Conservation (phyloP, 2,797 vertebrate species). For the Gadopsis bispinosus region DNA sequence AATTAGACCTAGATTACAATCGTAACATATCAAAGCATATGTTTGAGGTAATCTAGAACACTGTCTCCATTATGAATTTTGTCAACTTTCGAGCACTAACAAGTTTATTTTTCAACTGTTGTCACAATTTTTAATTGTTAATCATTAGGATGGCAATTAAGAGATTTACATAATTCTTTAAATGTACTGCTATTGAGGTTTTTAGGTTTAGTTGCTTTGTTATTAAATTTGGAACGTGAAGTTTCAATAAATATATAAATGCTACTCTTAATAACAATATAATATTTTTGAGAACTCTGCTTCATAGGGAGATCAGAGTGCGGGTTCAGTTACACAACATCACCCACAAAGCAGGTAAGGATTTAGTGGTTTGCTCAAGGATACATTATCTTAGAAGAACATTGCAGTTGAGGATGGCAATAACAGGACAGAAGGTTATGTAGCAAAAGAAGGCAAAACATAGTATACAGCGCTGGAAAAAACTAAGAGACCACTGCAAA, state of each 20-base stretch:
- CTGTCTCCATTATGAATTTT: too few species aligned
- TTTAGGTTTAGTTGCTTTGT: neutral
- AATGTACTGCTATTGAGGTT: neutral
- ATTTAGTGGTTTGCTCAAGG: slow-evolving; percentile 18
- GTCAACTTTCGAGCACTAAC: too few species aligned
- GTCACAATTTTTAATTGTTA: too few species aligned
- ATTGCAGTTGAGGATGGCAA: slow-evolving; percentile 8
- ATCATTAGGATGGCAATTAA: neutral
- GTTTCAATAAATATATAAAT: neutral
- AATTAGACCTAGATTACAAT: neutral
- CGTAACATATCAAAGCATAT: neutral
- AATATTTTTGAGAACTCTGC: neutral
- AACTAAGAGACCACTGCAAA: too few species aligned
- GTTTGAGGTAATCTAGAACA: too few species aligned
- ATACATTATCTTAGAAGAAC: slow-evolving; percentile 20
- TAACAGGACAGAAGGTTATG: slow-evolving; percentile 1
- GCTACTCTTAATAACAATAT: neutral
- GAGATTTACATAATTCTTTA: neutral
- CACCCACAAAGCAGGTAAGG: slow-evolving; percentile 9
- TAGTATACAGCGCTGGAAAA: neutral
- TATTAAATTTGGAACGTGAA: neutral
- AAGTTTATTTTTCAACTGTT: too few species aligned
- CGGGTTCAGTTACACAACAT: slow-evolving; percentile 8
- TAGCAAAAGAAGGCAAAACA: neutral
- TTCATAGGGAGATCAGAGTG: slow-evolving; percentile 6